phyloP scores from a whole-genome alignment of 1,140 invertebrate species.

The Temnothorax longispinosus region DNA sequence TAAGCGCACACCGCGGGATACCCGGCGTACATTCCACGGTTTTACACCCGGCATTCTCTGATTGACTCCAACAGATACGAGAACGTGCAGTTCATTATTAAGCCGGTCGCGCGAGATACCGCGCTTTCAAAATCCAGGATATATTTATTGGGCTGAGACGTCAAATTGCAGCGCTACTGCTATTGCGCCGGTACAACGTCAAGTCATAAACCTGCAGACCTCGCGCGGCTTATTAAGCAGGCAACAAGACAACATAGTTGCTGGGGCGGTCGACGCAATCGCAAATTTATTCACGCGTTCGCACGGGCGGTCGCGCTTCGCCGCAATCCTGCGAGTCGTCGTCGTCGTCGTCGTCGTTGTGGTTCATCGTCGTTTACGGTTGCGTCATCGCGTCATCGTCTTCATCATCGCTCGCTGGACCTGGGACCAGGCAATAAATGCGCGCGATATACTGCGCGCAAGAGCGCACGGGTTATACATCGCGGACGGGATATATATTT shows the following conservation, averaged over 20 bases:
- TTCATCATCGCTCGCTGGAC: conserved; percentile 22
- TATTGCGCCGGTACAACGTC: not conserved
- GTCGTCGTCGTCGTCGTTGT: not conserved
- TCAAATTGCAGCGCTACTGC: conserved; percentile 37
- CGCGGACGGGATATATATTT: conserved; percentile 65
- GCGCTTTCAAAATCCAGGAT: conserved; percentile 42
- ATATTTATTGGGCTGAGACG: conserved; percentile 29
- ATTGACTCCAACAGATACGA: conserved; percentile 42
- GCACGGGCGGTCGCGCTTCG: conserved; percentile 24
- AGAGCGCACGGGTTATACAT: conserved; percentile 56
- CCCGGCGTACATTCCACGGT: conserved; percentile 22
- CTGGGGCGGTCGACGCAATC: conserved; percentile 38
- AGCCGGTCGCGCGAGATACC: not conserved
- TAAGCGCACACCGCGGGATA: conserved; percentile 24
- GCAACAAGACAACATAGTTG: conserved; percentile 33
- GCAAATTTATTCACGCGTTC: conserved; percentile 53
- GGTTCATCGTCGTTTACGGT: conserved; percentile 34
- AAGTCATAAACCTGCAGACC: conserved; percentile 24
- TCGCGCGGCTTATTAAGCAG: conserved; percentile 32
- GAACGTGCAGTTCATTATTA: conserved; percentile 29
- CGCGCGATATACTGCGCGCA: conserved; percentile 31
- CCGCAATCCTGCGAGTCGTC: not conserved
- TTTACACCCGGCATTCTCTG: conserved; percentile 45
- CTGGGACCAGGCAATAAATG: not conserved
- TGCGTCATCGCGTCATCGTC: conserved; percentile 49